Conservation (phyloP, 2,797 vertebrate species). For the Chanos chanos region DNA sequence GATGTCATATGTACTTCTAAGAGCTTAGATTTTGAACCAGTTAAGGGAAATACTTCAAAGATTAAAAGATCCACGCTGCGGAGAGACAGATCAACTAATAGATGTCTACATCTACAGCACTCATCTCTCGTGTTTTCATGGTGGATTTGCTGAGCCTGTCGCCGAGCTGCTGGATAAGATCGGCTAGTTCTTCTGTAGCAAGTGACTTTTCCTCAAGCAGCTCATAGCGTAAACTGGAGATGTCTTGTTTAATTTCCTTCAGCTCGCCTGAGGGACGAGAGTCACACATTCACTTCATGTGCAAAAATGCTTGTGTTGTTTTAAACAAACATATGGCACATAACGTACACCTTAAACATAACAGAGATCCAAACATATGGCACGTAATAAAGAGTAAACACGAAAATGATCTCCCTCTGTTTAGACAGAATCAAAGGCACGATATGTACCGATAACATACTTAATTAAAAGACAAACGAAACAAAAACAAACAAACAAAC, state of each 20-base stretch:
- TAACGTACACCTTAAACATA: background rate
- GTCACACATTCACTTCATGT: background rate
- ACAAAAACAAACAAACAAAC: background rate
- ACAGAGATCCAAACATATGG: no score
- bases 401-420: no score
- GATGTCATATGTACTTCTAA: no score
- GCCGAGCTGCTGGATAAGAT: constrained; percentile 79
- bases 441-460: no score
- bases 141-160: constrained; percentile 79
- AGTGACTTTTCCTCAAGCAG: constrained; percentile 83
- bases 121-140: constrained; percentile 30
- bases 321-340: background rate
- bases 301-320: background rate
- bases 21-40: no score
- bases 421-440: no score
- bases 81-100: no score
- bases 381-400: no score
- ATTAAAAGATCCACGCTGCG: no score
- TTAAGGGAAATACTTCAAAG: no score
- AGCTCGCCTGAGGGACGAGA: constrained; percentile 71
- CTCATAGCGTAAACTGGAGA: constrained; percentile 82
- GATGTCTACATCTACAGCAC: background rate
- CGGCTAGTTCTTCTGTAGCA: constrained; percentile 74
- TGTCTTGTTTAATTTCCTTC: constrained; percentile 84
- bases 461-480: no score